Evolutionary conservation across 2,888 invertebrate species (phyloP).

Genomic region (Eupithecia subumbrata): DNA sequence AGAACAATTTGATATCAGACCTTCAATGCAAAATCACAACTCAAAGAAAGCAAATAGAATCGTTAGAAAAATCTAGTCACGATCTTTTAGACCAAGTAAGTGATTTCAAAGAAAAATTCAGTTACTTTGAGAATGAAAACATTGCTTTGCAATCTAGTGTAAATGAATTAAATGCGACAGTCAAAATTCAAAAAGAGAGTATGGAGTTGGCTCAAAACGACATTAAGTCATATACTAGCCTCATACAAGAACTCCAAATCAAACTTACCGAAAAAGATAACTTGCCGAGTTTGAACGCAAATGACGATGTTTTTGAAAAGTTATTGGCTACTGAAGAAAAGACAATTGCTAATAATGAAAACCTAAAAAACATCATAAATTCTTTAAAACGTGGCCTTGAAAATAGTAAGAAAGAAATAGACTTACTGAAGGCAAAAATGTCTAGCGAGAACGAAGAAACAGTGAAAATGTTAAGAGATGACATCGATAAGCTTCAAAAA

Average conservation of each 20-base stretch:
- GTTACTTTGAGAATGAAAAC: constrained; percentile 62
- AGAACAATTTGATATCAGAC: constrained; percentile 59
- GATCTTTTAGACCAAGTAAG: constrained; percentile 57
- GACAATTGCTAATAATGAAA: constrained; percentile 72
- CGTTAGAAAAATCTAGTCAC: constrained; percentile 60
- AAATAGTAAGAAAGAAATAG: constrained; percentile 62
- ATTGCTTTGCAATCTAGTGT: constrained; percentile 60
- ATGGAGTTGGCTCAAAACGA: constrained; percentile 59
- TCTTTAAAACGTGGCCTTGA: constrained; percentile 63
- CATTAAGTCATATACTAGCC: constrained; percentile 62
- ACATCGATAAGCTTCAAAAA: constrained; percentile 50
- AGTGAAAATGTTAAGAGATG: constrained; percentile 49
- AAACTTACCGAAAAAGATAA: constrained; percentile 59
- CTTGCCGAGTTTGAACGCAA: constrained; percentile 48
- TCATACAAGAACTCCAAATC: constrained; percentile 67
- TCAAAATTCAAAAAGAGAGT: constrained; percentile 61
- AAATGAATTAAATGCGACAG: constrained; percentile 62
- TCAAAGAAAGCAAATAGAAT: constrained; percentile 59
- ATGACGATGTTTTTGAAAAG: constrained; percentile 58
- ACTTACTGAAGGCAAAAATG: constrained; percentile 53
- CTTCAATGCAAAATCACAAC: constrained; percentile 60
- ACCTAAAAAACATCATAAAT: constrained; percentile 70
- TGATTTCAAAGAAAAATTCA: constrained; percentile 58
- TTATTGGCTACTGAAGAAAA: constrained; percentile 71
- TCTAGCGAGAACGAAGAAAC: constrained; percentile 53